Base-by-base conservation (phyloP, 2,888 invertebrate species). In the Meliscaeva auricollis region DNA sequence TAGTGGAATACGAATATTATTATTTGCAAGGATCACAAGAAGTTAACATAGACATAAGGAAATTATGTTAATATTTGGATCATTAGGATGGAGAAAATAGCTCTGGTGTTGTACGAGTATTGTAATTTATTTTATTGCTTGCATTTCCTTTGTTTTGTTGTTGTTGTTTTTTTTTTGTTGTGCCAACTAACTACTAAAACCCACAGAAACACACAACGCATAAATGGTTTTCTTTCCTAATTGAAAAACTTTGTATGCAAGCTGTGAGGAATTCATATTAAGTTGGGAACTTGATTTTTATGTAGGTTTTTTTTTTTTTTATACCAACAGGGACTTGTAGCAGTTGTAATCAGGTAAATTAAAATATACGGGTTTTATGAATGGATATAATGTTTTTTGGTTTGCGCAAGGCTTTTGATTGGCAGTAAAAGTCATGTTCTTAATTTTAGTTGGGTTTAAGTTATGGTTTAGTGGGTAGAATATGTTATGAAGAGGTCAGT, bases 61-160 rank as follows among this genome's bases (percentile, higher is more conserved):
- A 81, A 75, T 81, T 46, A 48, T 58, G 72, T 58, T 41, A 66
- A 73, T 79, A 35, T 58, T 60, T 69, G 35, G 44, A 41, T 60
- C 64, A 73, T 73, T 73, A 78, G 78, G 69, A 66, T 66, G 66
- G 22, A 66, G 64, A 64, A 32, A 70, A 75, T 70, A 58, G 44
- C 46, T 80, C 26, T 26, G 26, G 26, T 26, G 26, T 26, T 26
- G 26, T 26, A 4, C 44, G 26, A 75, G 75, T 52, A 68, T 84
- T 74, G 50, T 70, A 84, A 80, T 76, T 81, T 48, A 44, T 72
- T 76, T 76, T 68, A 85, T 73, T 54, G 22, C 60, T 15, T 56
- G 9, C 46, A 62, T 62, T 81, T 80, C 80, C 81, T 85, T 76
- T 70, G 26, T 56, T 13, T 35, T n/a, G 17, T 56, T 38, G n/a